Evolutionary conservation across 1,140 invertebrate genomes (phyloP).

Genomic region (Aphis gossypii): DNA sequence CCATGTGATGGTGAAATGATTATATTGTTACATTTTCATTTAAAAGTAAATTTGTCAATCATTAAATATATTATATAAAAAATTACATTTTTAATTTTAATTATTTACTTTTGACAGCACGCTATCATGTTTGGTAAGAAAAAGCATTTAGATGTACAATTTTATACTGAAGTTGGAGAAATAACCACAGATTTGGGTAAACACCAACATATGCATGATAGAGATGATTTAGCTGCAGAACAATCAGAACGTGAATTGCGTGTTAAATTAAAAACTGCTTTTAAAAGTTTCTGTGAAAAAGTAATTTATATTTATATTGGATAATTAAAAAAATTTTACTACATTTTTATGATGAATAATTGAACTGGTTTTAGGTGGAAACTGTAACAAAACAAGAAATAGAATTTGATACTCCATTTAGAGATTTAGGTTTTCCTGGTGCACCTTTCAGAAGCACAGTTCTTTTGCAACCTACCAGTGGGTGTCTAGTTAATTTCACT

Average conservation of each 20-base stretch:
- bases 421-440: constrained; percentile 96
- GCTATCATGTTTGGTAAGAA: constrained; percentile 99
- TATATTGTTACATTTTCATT: constrained; percentile 97
- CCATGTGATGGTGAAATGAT: constrained; percentile 99
- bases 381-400: constrained; percentile 95
- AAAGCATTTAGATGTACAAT: constrained; percentile 98
- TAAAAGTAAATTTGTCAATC: constrained; percentile 73
- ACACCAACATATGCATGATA: constrained; percentile 99
- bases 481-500: constrained; percentile 94
- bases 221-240: constrained; percentile 97
- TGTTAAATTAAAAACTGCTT: constrained; percentile 95
- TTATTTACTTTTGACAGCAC: constrained; percentile 70
- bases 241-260: constrained; percentile 96
- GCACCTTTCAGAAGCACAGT: constrained; percentile 97
- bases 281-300: constrained; percentile 98
- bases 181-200: constrained; percentile 99
- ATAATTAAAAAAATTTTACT: background rate
- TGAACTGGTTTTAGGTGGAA: constrained; percentile 74
- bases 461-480: constrained; percentile 94
- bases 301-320: constrained; percentile 62
- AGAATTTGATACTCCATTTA: constrained; percentile 98
- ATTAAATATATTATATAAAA: background rate
- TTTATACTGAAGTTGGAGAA: constrained; percentile 99
- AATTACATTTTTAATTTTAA: background rate
- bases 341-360: background rate